A percentile compares a stretch with the other conserved stretches of the same genome.
Evolutionary conservation across 2,888 invertebrate species (phyloP).

Genomic region (Horisme vitalbata): DNA sequence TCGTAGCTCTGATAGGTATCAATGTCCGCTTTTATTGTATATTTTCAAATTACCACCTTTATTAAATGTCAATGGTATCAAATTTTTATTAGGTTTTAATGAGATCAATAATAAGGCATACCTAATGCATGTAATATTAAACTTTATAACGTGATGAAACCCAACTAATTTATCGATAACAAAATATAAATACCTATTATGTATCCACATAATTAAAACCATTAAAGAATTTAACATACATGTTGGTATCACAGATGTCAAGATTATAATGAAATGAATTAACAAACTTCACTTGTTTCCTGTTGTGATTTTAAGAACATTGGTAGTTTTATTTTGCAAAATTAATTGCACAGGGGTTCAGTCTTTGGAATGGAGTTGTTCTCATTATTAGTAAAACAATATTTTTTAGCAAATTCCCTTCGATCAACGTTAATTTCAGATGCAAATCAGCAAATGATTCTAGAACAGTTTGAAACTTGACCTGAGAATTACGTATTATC

Average conservation of each 20-base stretch:
- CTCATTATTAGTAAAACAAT: too few relatives aligned
- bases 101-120: constrained; percentile 52
- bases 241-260: constrained; percentile 30
- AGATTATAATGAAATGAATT: constrained; percentile 38
- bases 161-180: constrained; percentile 46
- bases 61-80: constrained; percentile 37
- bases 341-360: constrained; percentile 57
- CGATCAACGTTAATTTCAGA: too few relatives aligned
- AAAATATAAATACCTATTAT: constrained; percentile 26
- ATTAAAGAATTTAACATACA: constrained; percentile 40
- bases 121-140: constrained; percentile 46
- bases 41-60: constrained; percentile 26
- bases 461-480: too few relatives aligned
- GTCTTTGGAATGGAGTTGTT: too few relatives aligned
- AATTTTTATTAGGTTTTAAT: constrained; percentile 59
- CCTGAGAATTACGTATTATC: too few relatives aligned
- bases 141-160: constrained; percentile 57
- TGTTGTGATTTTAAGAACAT: constrained; percentile 42
- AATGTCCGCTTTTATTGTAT: constrained; percentile 25
- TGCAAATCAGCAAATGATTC: too few relatives aligned
- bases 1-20: constrained; percentile 11
- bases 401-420: too few relatives aligned
- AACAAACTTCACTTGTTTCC: constrained; percentile 34
- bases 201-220: constrained; percentile 28
- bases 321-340: constrained; percentile 53